These are phyloP conservation scores for Uropetala carovei DNA, from an alignment of 2,888 invertebrate genomes.

Conservation along the genomic window DNA sequence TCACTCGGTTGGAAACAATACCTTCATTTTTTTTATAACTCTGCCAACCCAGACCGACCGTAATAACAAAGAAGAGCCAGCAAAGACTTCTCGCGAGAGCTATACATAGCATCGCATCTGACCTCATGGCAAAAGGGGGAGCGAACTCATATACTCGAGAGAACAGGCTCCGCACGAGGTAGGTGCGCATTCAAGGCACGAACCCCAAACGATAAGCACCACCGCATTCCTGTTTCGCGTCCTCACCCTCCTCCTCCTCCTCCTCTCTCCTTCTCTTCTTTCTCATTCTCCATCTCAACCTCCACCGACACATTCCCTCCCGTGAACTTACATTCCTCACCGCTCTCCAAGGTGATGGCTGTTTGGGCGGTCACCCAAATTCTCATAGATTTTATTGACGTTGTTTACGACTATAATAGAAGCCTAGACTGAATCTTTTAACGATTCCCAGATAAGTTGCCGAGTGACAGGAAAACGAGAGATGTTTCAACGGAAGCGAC, in stretches of 20 bases:
- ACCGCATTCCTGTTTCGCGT: conserved; percentile 47
- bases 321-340: conserved; percentile 13
- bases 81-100: not conserved
- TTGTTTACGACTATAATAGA: too few relatives aligned
- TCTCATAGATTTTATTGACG: not conserved
- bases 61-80: too few relatives aligned
- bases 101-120: not conserved
- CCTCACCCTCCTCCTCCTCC: not conserved
- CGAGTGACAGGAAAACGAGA: too few relatives aligned
- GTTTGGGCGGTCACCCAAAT: conserved; percentile 14
- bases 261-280: not conserved
- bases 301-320: not conserved
- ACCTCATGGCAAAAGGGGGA: not conserved
- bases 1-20: too few relatives aligned
- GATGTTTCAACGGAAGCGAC: too few relatives aligned
- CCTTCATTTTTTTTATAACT: too few relatives aligned
- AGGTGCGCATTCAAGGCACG: conserved; percentile 49
- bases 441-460: too few relatives aligned
- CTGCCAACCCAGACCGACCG: too few relatives aligned
- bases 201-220: conserved; percentile 58
- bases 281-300: not conserved
- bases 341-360: not conserved
- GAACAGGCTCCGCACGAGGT: conserved; percentile 21
- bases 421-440: too few relatives aligned
- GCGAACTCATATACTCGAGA: not conserved